phyloP scores from a whole-genome alignment of 2,113 vertebrate species.

The Physeter macrocephalus region DNA sequence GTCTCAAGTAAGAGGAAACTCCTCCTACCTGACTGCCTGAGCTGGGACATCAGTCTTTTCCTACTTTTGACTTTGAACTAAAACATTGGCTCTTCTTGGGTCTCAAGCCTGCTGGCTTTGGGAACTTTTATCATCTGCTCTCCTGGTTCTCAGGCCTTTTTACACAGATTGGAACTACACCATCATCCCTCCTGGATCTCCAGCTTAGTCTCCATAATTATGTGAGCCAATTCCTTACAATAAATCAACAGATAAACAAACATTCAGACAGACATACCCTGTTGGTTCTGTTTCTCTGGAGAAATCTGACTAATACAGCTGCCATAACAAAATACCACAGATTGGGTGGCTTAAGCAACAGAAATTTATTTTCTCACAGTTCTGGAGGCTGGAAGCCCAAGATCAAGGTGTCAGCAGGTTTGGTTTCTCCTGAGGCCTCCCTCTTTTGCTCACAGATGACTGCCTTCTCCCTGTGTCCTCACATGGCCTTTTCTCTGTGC shows the following conservation, averaged over 20 bases:
- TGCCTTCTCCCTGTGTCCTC: background rate
- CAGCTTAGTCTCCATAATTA: background rate
- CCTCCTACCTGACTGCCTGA: background rate
- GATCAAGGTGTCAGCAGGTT: background rate
- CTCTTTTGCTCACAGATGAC: background rate
- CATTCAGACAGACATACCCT: background rate
- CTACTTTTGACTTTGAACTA: background rate
- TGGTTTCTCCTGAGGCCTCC: background rate
- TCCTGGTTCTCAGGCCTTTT: background rate
- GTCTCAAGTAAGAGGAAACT: background rate
- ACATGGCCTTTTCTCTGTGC: background rate
- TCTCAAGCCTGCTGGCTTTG: background rate
- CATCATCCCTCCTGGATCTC: background rate
- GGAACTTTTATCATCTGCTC: background rate
- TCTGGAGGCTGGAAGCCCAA: background rate
- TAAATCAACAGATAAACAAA: background rate
- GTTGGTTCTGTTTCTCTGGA: background rate
- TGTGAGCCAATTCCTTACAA: background rate
- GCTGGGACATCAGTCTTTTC: background rate
- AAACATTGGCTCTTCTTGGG: background rate
- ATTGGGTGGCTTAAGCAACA: background rate
- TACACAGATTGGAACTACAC: background rate
- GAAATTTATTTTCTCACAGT: background rate
- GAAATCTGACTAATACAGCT: background rate
- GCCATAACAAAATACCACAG: background rate